Conservation (phyloP, 53 echinoderm and acorn worm species). For the Holothuria leucospilota region DNA sequence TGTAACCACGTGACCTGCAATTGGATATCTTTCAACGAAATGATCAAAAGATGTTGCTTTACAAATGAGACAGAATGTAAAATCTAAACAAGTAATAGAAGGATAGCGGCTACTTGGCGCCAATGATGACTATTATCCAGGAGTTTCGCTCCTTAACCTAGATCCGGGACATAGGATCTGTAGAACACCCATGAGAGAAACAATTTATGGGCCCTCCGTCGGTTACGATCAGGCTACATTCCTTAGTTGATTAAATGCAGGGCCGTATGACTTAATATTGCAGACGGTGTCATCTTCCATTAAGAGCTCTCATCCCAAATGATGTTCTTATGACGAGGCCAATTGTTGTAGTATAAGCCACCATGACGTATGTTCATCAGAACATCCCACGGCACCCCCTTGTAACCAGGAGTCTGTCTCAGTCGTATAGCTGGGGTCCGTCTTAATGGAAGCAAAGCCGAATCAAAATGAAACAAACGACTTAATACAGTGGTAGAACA, state of each 20-base stretch:
- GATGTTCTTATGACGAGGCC: no score
- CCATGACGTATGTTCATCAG: no score
- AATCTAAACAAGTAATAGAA: no score
- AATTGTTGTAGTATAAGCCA: no score
- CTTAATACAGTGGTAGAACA: no score
- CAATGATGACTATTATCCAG: not conserved
- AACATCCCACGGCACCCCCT: no score
- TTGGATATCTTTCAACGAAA: constrained; percentile 22
- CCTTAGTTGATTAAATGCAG: constrained; percentile 20
- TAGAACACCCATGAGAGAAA: constrained; percentile 17
- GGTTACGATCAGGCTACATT: constrained; percentile 9
- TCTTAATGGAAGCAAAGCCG: no score
- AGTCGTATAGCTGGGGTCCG: no score
- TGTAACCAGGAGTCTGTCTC: no score
- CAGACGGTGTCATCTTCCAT: not conserved
- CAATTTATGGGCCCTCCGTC: constrained; percentile 1
- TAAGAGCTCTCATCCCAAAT: not conserved
- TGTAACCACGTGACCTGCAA: constrained; percentile 12
- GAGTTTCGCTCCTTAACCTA: constrained; percentile 24
- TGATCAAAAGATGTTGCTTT: constrained; percentile 29
- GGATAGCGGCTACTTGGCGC: constrained; percentile 8
- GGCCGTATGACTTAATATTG: constrained; percentile 16
- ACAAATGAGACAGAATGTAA: constrained; percentile 1
- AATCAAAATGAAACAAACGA: no score
- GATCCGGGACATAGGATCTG: not conserved